Evolutionary conservation across 2,888 invertebrate species (phyloP).

Genomic region (Apamea anceps): DNA sequence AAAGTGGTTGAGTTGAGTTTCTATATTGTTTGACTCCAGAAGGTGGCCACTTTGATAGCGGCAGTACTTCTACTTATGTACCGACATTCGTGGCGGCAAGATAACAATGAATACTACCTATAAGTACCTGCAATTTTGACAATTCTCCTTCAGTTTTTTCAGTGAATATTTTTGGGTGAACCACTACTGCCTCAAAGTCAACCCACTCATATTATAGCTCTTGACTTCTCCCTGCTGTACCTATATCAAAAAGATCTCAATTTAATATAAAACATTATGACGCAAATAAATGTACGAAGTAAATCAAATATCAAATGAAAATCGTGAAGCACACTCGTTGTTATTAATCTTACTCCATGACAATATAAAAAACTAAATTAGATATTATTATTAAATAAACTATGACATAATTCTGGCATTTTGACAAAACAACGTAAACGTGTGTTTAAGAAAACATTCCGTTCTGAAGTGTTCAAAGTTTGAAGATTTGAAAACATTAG

Average conservation of each 20-base stretch:
- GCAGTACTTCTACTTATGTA: too few species aligned
- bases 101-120: too few species aligned
- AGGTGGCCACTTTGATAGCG: too few species aligned
- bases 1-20: too few species aligned
- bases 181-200: constrained; percentile 2
- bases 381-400: constrained; percentile 27
- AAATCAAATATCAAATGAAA: constrained; percentile 61
- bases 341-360: constrained; percentile 53
- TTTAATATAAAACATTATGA: constrained; percentile 26
- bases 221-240: not conserved
- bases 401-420: constrained; percentile 60
- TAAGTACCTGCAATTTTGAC: too few species aligned
- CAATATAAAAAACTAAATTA: constrained; percentile 49
- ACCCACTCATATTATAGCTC: constrained; percentile 12
- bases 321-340: constrained; percentile 36
- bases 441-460: constrained; percentile 39
- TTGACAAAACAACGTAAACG: constrained; percentile 49
- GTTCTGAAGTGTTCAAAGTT: constrained; percentile 51
- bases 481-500: constrained; percentile 62
- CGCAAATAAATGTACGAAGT: constrained; percentile 41
- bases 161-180: not conserved
- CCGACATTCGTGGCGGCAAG: too few species aligned
- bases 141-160: not conserved
- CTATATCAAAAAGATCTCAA: constrained; percentile 11
- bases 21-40: too few species aligned